Base-by-base conservation (phyloP, 2,113 vertebrate genomes). In the Geococcyx californianus region DNA sequence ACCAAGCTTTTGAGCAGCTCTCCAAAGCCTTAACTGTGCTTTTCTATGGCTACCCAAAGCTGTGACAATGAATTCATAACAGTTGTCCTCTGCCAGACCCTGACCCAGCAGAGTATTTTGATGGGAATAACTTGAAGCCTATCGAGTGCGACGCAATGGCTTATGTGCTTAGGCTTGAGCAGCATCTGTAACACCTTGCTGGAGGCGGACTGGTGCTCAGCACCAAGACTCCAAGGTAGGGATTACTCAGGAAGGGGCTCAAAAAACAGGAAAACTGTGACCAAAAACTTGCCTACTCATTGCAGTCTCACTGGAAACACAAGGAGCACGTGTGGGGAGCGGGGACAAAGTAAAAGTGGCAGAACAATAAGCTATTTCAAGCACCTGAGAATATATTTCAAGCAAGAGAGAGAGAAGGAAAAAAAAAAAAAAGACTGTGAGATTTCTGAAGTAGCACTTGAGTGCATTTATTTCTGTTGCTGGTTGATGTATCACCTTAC, bases 401-500 rank as follows among this genome's bases (percentile, higher is more conserved):
- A 78, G 34, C 13, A 51, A 77, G 19, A 66, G 36, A 45, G 45
- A 64, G 55, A 55, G 25, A 38, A 76, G 63, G 58, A 87, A 78
- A 52, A 40, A 45, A 56, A 76, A 66, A 60, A 87, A 78, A 52
- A 40, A 45, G 5, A 78, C n/a, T 34, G n/a, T 56, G 60, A 89
- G 73, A 95, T 94, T 83, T 75, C 70, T 84, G 96, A 95, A 96
- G 70, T 76, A 93, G 52, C 83, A 91, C 95, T 98, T 38, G 64
- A 98, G 63, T 64, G 45, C 6, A 4, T 89, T 69, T 94, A 89
- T 92, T 70, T n/a, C 74, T 87, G 82, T 64, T 81, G 38, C 59
- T 79, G 73, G 90, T 89, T 97, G 78, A 87, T 94, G 62, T 80
- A 69, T 95, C 97, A 95, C 97, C 94, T 92, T 97, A 89, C 76